Base-by-base conservation (phyloP, 2,888 invertebrate species). In the Carabus problematicus region DNA sequence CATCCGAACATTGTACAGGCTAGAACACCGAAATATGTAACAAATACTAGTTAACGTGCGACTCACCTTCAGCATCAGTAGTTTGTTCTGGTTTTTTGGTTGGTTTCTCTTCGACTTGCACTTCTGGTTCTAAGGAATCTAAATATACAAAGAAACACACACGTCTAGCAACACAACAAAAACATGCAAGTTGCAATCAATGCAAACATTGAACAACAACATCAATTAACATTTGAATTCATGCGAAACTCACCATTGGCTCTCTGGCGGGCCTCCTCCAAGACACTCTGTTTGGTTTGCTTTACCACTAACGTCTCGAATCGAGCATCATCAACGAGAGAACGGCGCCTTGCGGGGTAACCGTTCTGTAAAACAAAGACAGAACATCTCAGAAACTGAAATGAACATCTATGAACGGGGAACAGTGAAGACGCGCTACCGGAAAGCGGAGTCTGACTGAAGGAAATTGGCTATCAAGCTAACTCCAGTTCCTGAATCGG, bases 271-370 rank as follows among this genome's bases (percentile, higher is more conserved):
- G 94, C 95, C 83, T 95, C 95, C 80, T 95, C 94, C 78, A 96
- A 86, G 75, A 95, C 95, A 77, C 90, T 93, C 85, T 95, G 93
- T 83, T 95, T 95, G 81, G 92, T 94, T 86, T 96, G 95, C 84
- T 95, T 95, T 79, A 97, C 97, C 77, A 97, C 94, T 79, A 95
- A 87, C 72, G 94, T 95, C 83, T 98, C 98, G 83, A 98, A 98
- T 77, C 96, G 92, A 75, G 98, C 98, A 84, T 98, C 98, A 79
- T 97, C 98, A 64, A 98, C 98, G 73, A 98, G 89, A 73, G 97
- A 97, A 78, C 97, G 92, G 77, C 96, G 91, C 78, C 97, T 90
- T 72, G 97, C 94, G 76, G 96, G 95, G 82, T 97, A 97, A 73
- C 97, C 98, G 86, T 98, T 97, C 97, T 98, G 87, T 47, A 89